These are phyloP conservation scores for Trididemnum clinides DNA, from an alignment of 23 tunicate species.

Conservation along the genomic window DNA sequence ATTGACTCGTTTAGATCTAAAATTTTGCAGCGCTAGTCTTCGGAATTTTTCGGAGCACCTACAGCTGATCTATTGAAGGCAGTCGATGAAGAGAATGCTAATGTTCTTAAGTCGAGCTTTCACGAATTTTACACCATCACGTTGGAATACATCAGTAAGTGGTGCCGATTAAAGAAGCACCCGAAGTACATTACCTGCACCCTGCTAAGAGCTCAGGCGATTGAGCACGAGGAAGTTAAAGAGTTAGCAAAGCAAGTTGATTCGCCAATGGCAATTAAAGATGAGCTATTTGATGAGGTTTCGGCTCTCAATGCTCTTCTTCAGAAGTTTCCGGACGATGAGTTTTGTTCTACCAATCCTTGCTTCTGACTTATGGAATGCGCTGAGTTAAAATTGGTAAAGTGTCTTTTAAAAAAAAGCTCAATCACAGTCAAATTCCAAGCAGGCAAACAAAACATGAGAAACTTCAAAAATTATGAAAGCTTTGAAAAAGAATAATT, in stretches of 20 bases:
- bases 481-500: no score
- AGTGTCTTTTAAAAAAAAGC: no score
- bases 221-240: conserved; percentile 49
- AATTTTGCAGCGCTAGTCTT: conserved; percentile 55
- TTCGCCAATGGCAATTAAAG: conserved; percentile 51
- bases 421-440: no score
- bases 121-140: conserved; percentile 42
- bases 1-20: conserved; percentile 36
- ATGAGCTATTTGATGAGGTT: conserved; percentile 68
- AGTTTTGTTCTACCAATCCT: no score
- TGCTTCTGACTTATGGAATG: no score
- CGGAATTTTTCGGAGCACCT: conserved; percentile 56
- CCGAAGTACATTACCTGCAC: conserved; percentile 47
- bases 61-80: conserved; percentile 59
- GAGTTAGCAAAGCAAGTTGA: conserved; percentile 63
- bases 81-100: conserved; percentile 64
- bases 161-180: conserved; percentile 62
- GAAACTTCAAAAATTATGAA: no score
- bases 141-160: conserved; percentile 54
- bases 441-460: no score
- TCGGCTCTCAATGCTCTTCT: conserved; percentile 63
- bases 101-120: conserved; percentile 52
- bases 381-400: no score
- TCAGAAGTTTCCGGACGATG: conserved; percentile 50
- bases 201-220: conserved; percentile 44